Percentiles rank a stretch among this genome's conserved stretches.
Evolutionary conservation across 2,888 invertebrate genomes (phyloP).

Genomic region (Tachina fera): DNA sequence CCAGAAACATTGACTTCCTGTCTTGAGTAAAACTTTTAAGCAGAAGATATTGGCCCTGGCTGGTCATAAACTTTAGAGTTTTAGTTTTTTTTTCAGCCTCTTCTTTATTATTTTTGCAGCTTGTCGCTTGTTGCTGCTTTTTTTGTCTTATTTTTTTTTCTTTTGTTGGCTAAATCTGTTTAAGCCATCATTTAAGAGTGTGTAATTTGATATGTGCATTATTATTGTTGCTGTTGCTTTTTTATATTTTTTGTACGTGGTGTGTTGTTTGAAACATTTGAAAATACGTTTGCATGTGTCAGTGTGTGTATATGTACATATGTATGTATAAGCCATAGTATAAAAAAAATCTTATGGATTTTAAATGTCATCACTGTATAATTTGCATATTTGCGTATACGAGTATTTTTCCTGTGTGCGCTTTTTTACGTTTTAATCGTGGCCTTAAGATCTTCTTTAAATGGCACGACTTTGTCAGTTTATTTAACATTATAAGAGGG

Average conservation of each 20-base stretch:
- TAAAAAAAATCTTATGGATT: conserved; percentile 60
- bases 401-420: conserved; percentile 30
- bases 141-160: conserved; percentile 1
- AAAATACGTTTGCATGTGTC: no score
- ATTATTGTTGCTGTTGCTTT: conserved; percentile 46
- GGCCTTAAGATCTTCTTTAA: conserved; percentile 61
- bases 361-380: conserved; percentile 71
- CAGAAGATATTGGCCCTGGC: conserved; percentile 64
- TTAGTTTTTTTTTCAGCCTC: neutral
- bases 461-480: conserved; percentile 66
- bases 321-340: neutral
- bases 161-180: conserved; percentile 61
- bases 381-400: conserved; percentile 73
- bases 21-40: conserved; percentile 51
- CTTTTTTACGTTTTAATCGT: conserved; percentile 60
- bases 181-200: conserved; percentile 66
- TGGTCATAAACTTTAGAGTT: conserved; percentile 61
- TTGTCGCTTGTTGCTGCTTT: neutral
- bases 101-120: conserved; percentile 20
- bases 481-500: conserved; percentile 9
- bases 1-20: conserved; percentile 63
- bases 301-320: neutral
- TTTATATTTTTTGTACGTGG: no score
- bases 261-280: no score
- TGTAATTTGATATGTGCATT: conserved; percentile 69